Evolutionary conservation across 2,888 invertebrate genomes (phyloP).

Genomic region (Perdita meconis): DNA sequence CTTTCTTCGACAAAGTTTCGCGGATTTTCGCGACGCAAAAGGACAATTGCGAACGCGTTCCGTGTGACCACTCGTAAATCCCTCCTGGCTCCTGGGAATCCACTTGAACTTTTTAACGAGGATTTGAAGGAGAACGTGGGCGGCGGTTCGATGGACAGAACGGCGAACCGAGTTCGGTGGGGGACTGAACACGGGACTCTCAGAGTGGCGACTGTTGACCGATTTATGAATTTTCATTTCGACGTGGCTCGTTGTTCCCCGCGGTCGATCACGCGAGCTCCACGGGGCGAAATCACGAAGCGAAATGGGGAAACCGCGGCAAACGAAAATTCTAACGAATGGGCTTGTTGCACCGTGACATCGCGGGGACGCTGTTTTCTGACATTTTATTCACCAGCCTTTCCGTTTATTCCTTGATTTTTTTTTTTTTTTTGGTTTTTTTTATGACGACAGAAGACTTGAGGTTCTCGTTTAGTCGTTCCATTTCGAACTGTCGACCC

Average conservation of each 20-base stretch:
- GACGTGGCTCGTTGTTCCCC: slow-evolving; percentile 12
- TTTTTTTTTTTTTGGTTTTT: background rate
- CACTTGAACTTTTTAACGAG: slow-evolving; percentile 80
- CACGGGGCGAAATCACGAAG: slow-evolving; percentile 3
- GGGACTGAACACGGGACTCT: slow-evolving; percentile 31
- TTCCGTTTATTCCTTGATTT: background rate
- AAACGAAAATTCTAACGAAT: slow-evolving; percentile 26
- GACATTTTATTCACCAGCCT: slow-evolving; percentile 10
- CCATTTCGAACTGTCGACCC: slow-evolving; percentile 14
- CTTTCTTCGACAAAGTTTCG: slow-evolving; percentile 5
- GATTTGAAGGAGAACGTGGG: slow-evolving; percentile 73
- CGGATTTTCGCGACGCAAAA: slow-evolving; percentile 13
- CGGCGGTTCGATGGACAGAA: slow-evolving; percentile 31
- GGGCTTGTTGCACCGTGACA: slow-evolving; percentile 33
- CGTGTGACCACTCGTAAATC: slow-evolving; percentile 56
- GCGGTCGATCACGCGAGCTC: background rate
- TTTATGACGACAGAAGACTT: background rate
- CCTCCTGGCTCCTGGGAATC: slow-evolving; percentile 55
- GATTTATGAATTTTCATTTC: slow-evolving; percentile 63
- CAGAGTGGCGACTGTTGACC: slow-evolving; percentile 44
- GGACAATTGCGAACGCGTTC: slow-evolving; percentile 36
- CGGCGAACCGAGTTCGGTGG: slow-evolving; percentile 11
- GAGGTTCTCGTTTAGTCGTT: slow-evolving; percentile 23
- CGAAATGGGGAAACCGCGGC: slow-evolving; percentile 25
- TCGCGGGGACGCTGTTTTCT: slow-evolving; percentile 6